Evolutionary conservation across 2,888 invertebrate genomes (phyloP).

Genomic region (Agapostemon virescens): DNA sequence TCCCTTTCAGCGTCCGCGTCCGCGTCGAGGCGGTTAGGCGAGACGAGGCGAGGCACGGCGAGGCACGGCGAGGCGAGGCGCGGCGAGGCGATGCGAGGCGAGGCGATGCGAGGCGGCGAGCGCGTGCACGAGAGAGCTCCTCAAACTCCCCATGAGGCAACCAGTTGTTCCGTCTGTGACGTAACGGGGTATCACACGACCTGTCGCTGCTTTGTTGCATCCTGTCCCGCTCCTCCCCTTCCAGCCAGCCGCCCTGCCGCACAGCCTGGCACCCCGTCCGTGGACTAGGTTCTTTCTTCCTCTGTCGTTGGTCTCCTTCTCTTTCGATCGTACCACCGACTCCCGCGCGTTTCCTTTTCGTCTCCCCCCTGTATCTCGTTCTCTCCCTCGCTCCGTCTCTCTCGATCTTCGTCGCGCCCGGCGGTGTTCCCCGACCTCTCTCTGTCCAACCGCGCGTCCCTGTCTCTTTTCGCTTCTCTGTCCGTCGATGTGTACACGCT

Average conservation of each 20-base stretch:
- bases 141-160: conserved; percentile 78
- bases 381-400: not conserved
- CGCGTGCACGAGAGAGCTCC: conserved; percentile 42
- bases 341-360: conserved; percentile 1
- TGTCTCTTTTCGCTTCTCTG: conserved; percentile 20
- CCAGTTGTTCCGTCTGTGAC: conserved; percentile 82
- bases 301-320: conserved; percentile 7
- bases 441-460: conserved; percentile 22
- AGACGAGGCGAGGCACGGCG: not conserved
- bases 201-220: conserved; percentile 69
- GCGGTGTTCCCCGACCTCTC: not conserved
- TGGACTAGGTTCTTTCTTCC: conserved; percentile 22
- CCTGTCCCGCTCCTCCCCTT: conserved; percentile 53
- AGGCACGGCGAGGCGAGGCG: not conserved
- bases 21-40: conserved; percentile 2
- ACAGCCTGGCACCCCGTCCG: not conserved
- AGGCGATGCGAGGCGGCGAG: not conserved
- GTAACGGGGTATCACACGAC: conserved; percentile 73
- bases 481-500: conserved; percentile 4
- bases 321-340: conserved; percentile 7
- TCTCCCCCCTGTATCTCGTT: not conserved
- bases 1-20: conserved; percentile 53
- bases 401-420: not conserved
- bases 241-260: conserved; percentile 5
- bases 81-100: not conserved